Percentiles rank a stretch among this genome's conserved stretches.
Conservation (phyloP, 2,113 vertebrate species). For the Corydoras maculifer region DNA sequence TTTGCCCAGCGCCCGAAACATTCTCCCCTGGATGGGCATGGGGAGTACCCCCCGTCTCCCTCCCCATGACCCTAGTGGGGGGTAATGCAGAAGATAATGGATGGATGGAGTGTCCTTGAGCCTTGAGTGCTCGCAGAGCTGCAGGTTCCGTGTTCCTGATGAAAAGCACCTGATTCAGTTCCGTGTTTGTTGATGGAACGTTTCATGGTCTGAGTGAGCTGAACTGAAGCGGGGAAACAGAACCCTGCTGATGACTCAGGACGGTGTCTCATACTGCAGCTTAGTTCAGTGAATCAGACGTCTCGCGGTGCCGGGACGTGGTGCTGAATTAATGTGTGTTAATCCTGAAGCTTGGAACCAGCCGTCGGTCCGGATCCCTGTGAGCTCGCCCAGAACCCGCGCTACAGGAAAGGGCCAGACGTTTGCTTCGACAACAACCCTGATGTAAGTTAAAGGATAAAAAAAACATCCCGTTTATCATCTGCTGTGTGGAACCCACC, state of each 20-base stretch:
- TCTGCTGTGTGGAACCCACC: too few species aligned
- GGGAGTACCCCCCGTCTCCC: too few species aligned
- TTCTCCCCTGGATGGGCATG: too few species aligned
- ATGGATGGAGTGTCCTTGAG: too few species aligned
- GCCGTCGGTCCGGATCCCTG: slow-evolving; percentile 92
- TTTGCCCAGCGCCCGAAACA: too few species aligned
- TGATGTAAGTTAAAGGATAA: too few species aligned
- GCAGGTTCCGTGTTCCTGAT: background rate
- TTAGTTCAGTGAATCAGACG: too few species aligned
- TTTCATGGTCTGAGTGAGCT: background rate
- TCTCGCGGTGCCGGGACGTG: background rate
- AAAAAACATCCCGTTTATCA: too few species aligned
- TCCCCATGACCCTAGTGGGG: too few species aligned
- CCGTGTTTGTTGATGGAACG: background rate
- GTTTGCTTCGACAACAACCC: slow-evolving; percentile 90
- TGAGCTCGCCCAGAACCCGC: slow-evolving; percentile 85
- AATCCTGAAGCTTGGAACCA: slow-evolving; percentile 71
- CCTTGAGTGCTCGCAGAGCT: background rate
- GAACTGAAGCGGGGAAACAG: slow-evolving; percentile 12
- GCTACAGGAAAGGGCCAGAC: slow-evolving; percentile 91
- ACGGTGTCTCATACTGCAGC: background rate
- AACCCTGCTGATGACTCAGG: background rate
- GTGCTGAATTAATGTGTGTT: slow-evolving; percentile 17
- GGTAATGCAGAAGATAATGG: too few species aligned
- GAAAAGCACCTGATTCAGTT: slow-evolving; percentile 8